Percentiles rank a stretch among this genome's conserved stretches.
These are phyloP conservation scores for Macrosiphum euphorbiae DNA, from an alignment of 2,888 invertebrate genomes.

Conservation along the genomic window DNA sequence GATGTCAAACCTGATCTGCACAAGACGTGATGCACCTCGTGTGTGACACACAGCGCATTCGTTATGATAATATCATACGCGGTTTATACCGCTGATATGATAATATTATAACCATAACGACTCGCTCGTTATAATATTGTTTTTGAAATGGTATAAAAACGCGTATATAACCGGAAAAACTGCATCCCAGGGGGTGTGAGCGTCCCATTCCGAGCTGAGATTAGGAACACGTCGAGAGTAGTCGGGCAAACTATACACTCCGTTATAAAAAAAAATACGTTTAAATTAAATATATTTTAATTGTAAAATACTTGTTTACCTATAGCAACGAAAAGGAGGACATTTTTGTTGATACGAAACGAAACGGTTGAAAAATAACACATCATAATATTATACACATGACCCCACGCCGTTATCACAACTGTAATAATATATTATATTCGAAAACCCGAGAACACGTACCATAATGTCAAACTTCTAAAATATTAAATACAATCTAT, in stretches of 20 bases:
- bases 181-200: slow-evolving; percentile 4
- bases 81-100: neutral
- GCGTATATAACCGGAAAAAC: slow-evolving; percentile 5
- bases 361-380: neutral
- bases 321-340: neutral
- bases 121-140: neutral
- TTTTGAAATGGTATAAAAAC: neutral
- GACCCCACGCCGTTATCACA: no score
- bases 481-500: neutral
- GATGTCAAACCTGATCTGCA: neutral
- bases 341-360: neutral
- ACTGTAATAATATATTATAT: no score
- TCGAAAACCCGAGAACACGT: neutral
- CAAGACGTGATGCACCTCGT: neutral
- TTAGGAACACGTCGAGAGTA: neutral
- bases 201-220: neutral
- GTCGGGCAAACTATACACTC: neutral
- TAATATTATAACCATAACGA: neutral
- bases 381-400: neutral
- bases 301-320: neutral
- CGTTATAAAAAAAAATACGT: neutral
- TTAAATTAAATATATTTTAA: neutral
- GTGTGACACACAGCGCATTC: neutral
- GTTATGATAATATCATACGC: neutral
- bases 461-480: neutral